Evolutionary conservation across 2,113 vertebrate species (phyloP).

Genomic region (Corapipo altera): DNA sequence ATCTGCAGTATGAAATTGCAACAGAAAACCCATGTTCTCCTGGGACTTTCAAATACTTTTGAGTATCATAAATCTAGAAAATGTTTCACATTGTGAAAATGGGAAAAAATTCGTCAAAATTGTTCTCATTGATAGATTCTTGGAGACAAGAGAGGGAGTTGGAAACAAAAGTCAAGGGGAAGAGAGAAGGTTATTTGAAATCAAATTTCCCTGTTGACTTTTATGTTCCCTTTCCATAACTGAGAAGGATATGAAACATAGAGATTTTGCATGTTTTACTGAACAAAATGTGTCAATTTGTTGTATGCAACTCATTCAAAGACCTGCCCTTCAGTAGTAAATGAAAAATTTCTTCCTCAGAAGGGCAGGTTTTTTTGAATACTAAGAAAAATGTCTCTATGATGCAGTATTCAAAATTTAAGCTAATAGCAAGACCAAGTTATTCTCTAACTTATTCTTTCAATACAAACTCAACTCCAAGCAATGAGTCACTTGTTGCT

Average conservation of each 20-base stretch:
- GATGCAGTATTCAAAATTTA: not conserved
- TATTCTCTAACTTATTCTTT: not conserved
- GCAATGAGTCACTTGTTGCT: not conserved
- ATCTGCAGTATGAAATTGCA: accelerated
- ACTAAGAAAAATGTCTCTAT: not conserved
- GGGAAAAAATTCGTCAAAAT: not conserved
- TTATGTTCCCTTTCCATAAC: not conserved
- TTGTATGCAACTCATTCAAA: not conserved
- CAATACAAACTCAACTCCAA: not conserved
- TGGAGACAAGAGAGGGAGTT: accelerated
- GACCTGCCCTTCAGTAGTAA: not conserved
- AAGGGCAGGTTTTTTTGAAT: not conserved
- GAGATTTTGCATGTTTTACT: not conserved
- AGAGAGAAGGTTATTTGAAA: not conserved
- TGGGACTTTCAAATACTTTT: not conserved
- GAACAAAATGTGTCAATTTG: not conserved
- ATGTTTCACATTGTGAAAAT: not conserved
- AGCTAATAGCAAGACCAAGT: not conserved
- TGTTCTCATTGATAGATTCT: not conserved
- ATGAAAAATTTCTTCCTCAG: not conserved
- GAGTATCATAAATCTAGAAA: not conserved
- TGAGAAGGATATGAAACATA: not conserved
- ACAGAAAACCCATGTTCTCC: accelerated
- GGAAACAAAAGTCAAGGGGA: not conserved
- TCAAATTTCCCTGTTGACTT: not conserved